phyloP scores from a whole-genome alignment of 2,113 vertebrate genomes.

The Tautogolabrus adspersus region DNA sequence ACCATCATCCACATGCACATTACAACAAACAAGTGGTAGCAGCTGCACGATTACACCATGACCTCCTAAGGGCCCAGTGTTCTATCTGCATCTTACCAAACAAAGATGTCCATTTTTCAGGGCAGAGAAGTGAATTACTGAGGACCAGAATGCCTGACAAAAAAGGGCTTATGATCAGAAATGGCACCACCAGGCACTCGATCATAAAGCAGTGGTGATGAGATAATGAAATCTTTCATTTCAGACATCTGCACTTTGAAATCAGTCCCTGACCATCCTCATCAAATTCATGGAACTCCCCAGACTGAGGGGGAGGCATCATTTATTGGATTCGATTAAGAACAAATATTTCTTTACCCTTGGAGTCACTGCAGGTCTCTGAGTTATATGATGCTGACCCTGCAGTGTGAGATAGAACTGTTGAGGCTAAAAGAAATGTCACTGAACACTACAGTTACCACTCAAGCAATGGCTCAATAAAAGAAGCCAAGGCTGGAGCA shows the following conservation, averaged over 20 bases:
- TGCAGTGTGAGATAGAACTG: slow-evolving; percentile 61
- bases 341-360: slow-evolving; percentile 68
- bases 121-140: slow-evolving; percentile 51
- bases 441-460: slow-evolving; percentile 58
- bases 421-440: slow-evolving; percentile 60
- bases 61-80: slow-evolving; percentile 50
- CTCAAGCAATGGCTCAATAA: slow-evolving; percentile 63
- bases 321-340: slow-evolving; percentile 57
- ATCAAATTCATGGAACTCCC: slow-evolving; percentile 47
- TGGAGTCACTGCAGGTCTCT: slow-evolving; percentile 42
- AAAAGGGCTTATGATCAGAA: slow-evolving; percentile 54
- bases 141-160: slow-evolving; percentile 55
- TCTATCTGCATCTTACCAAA: slow-evolving; percentile 44
- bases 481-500: slow-evolving; percentile 42
- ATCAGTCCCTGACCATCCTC: slow-evolving; percentile 35
- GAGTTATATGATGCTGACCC: slow-evolving; percentile 66
- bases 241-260: slow-evolving; percentile 58
- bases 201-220: slow-evolving; percentile 37
- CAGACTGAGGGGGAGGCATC: slow-evolving; percentile 24
- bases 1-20: slow-evolving; percentile 49
- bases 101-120: slow-evolving; percentile 47
- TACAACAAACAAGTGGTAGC: slow-evolving; percentile 56
- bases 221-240: slow-evolving; percentile 62
- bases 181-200: slow-evolving; percentile 40
- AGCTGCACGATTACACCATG: slow-evolving; percentile 62